phyloP scores from a whole-genome alignment of 2,113 vertebrate species.

The Mustelus asterias region DNA sequence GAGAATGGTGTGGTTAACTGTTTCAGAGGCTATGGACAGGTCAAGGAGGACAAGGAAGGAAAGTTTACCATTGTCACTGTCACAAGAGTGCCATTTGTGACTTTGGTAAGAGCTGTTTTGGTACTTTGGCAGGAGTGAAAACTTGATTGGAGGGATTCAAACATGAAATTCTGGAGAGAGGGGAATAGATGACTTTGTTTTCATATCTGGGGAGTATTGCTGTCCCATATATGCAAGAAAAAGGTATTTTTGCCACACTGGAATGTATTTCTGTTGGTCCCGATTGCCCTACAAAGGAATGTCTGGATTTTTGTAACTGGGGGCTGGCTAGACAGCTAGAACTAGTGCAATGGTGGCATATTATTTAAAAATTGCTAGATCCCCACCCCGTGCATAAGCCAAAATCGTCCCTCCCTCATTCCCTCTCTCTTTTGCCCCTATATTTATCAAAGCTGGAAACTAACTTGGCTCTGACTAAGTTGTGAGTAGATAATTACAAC shows the following conservation, averaged over 20 bases:
- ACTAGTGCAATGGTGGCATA: background rate
- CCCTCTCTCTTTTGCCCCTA: background rate
- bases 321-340: background rate
- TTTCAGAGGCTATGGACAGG: no score
- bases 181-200: background rate
- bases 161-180: background rate
- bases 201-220: background rate
- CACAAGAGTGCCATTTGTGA: no score
- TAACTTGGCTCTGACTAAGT: background rate
- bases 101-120: background rate
- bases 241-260: background rate
- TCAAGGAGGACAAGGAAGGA: no score
- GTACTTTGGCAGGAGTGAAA: background rate
- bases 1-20: no score
- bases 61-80: no score
- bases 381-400: background rate
- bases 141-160: background rate
- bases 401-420: background rate
- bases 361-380: background rate
- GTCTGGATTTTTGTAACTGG: background rate
- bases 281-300: background rate
- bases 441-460: background rate
- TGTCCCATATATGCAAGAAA: background rate
- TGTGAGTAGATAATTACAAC: background rate
- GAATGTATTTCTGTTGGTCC: background rate